Evolutionary conservation across 1,140 invertebrate genomes (phyloP).

Genomic region (Aricia agestis): DNA sequence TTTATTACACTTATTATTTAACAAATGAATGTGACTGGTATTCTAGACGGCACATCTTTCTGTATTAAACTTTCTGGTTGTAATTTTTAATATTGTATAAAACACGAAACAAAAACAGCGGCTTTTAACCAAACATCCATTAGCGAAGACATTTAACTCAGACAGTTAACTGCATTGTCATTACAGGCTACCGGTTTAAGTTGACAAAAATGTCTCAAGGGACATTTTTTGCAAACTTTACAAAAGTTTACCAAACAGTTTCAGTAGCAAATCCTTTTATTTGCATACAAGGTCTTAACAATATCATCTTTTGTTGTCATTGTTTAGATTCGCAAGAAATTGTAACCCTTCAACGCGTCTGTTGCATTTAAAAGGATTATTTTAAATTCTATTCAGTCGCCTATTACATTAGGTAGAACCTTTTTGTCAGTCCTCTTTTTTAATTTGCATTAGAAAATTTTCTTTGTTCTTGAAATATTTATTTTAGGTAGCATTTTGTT

Average conservation of each 20-base stretch:
- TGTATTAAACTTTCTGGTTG: too few species aligned
- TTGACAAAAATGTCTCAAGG: slow-evolving; percentile 9
- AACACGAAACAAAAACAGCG: too few species aligned
- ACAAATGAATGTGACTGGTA: too few species aligned
- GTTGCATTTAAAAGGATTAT: slow-evolving; percentile 40
- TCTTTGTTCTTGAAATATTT: neutral
- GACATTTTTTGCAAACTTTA: slow-evolving; percentile 10
- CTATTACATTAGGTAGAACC: neutral
- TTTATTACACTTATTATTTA: too few species aligned
- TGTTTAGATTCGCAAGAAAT: slow-evolving; percentile 44
- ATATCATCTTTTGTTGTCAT: slow-evolving; percentile 49
- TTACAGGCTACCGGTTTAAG: slow-evolving; percentile 1
- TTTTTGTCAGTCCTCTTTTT: neutral
- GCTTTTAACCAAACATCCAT: neutral
- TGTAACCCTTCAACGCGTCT: slow-evolving; percentile 56
- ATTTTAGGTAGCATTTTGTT: neutral
- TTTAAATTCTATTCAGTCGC: slow-evolving; percentile 11
- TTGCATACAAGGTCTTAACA: slow-evolving; percentile 62
- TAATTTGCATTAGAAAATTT: neutral
- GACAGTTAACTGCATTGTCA: slow-evolving; percentile 11
- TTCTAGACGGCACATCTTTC: too few species aligned
- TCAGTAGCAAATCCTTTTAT: slow-evolving; percentile 70
- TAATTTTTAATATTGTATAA: too few species aligned
- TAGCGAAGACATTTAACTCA: neutral
- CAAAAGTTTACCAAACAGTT: slow-evolving; percentile 44